Percentiles rank a stretch among this genome's conserved stretches.
These are phyloP conservation scores for Trachymyrmex cornetzi DNA, from an alignment of 1,140 invertebrate genomes.

Conservation along the genomic window DNA sequence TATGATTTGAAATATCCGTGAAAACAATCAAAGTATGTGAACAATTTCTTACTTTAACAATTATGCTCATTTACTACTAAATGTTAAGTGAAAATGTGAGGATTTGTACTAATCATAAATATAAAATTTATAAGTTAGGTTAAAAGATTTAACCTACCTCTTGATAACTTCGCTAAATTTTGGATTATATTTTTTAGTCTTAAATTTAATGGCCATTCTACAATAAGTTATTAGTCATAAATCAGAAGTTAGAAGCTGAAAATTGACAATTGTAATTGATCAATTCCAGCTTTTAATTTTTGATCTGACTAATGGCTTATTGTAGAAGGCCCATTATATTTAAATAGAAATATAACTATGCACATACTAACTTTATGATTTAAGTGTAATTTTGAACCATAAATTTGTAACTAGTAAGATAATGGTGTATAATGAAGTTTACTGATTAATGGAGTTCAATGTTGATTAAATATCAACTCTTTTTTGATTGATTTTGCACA, in stretches of 20 bases:
- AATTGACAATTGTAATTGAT: no score
- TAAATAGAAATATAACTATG: conserved; percentile 14
- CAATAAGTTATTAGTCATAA: no score
- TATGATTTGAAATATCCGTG: conserved; percentile 36
- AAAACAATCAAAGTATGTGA: conserved; percentile 38
- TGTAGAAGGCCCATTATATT: no score
- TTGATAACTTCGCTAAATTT: no score
- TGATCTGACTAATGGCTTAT: no score
- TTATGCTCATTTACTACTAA: conserved; percentile 28
- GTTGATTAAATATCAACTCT: not conserved
- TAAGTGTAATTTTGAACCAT: conserved; percentile 7
- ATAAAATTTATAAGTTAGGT: conserved; percentile 6
- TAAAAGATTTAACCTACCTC: not conserved
- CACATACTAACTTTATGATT: conserved; percentile 30
- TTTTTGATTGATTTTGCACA: conserved; percentile 11
- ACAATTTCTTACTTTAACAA: conserved; percentile 33
- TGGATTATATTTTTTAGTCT: not conserved
- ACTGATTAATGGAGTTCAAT: conserved; percentile 16
- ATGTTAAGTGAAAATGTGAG: conserved; percentile 25
- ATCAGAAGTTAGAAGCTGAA: no score
- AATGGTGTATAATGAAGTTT: conserved; percentile 9
- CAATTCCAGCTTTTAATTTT: no score
- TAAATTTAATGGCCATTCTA: not conserved
- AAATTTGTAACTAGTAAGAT: conserved; percentile 36
- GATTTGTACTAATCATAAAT: conserved; percentile 47